Evolutionary conservation across 2,797 vertebrate species (phyloP).

Genomic region (Anguilla anguilla): DNA sequence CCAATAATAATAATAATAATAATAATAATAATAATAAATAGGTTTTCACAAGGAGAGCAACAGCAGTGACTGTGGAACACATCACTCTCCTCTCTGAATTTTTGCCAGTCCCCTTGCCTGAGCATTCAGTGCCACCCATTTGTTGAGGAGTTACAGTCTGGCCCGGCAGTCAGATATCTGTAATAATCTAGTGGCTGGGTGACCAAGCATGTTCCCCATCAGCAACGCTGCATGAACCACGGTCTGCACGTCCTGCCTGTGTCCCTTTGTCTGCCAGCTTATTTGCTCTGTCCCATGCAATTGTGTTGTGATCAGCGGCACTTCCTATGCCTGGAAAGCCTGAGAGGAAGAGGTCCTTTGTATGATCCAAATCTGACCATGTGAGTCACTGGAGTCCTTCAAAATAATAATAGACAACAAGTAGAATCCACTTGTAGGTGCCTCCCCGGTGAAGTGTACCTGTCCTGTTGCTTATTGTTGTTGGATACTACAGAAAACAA

Average conservation of each 20-base stretch:
- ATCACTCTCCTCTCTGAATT: background rate
- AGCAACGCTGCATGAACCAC: background rate
- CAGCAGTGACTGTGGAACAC: no score
- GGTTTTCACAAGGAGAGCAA: no score
- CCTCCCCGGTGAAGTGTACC: background rate
- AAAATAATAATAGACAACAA: conserved; percentile 28
- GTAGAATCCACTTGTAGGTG: conserved; percentile 20
- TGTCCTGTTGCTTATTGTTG: background rate
- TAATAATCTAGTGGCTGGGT: conserved; percentile 27
- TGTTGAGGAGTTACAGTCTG: background rate
- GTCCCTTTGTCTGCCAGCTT: conserved; percentile 23
- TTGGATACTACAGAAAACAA: conserved; percentile 7
- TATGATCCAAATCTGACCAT: conserved; percentile 40
- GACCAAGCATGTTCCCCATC: background rate
- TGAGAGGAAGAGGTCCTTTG: conserved; percentile 38
- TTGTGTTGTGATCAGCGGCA: background rate
- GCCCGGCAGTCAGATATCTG: conserved; percentile 28
- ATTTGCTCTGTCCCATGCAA: background rate
- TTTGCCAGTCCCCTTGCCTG: background rate
- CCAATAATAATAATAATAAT: no score
- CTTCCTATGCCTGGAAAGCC: background rate
- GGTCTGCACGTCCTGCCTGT: conserved; percentile 24
- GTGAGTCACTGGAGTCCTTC: conserved; percentile 48
- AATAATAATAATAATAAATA: no score
- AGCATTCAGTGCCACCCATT: background rate